Percentiles rank a stretch among this genome's conserved stretches.
phyloP scores from a whole-genome alignment of 2,888 invertebrate species.

The Brenthis hecate region DNA sequence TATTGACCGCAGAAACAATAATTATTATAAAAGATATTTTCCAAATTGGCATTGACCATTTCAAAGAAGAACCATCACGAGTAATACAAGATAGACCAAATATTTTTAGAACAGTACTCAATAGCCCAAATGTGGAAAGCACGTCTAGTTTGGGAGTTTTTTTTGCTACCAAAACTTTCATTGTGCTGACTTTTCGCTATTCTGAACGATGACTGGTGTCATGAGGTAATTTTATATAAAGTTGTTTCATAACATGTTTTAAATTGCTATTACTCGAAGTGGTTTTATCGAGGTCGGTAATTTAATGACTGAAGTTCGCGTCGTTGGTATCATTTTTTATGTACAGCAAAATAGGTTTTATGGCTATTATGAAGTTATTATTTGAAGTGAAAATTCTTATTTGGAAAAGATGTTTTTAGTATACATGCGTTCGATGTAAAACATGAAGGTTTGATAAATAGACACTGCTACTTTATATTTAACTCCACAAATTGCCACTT shows the following conservation, averaged over 20 bases:
- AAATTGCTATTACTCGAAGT: slow-evolving; percentile 3
- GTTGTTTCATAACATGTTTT: not conserved
- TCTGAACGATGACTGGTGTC: not conserved
- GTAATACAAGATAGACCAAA: slow-evolving; percentile 26
- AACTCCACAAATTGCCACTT: too few relatives aligned
- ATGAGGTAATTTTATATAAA: not conserved
- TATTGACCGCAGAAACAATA: slow-evolving; percentile 9
- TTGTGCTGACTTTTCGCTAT: slow-evolving; percentile 2
- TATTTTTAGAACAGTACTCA: slow-evolving; percentile 22
- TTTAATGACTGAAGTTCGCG: not conserved
- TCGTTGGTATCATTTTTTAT: not conserved
- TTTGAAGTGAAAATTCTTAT: not conserved
- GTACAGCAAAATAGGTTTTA: not conserved
- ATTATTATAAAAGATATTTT: slow-evolving; percentile 17
- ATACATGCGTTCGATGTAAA: too few relatives aligned
- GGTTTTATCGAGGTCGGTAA: slow-evolving; percentile 2
- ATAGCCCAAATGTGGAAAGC: slow-evolving; percentile 21
- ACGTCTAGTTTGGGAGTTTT: slow-evolving; percentile 10
- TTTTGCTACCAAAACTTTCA: not conserved
- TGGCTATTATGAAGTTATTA: not conserved
- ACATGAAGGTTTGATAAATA: too few relatives aligned
- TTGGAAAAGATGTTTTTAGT: not conserved
- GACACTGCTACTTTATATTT: too few relatives aligned
- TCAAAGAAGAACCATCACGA: slow-evolving; percentile 12
- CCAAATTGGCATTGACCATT: slow-evolving; percentile 17